Evolutionary conservation across 2,797 vertebrate genomes (phyloP).

Genomic region (Meda fulgida): DNA sequence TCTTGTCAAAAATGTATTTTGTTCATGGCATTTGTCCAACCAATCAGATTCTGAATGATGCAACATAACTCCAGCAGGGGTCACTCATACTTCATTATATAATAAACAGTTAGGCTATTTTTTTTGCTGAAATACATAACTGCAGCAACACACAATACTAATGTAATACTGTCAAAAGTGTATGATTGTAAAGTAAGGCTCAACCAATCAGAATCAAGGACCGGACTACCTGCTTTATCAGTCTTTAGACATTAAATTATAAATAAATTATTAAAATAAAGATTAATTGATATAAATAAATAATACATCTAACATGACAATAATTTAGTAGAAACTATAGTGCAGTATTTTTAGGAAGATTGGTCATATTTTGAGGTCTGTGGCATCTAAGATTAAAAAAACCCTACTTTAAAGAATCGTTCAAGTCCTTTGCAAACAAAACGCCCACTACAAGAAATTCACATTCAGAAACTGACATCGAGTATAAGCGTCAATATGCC

Average conservation of each 20-base stretch:
- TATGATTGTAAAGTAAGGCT: background rate
- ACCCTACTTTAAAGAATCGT: background rate
- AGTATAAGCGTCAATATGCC: background rate
- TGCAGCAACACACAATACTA: background rate
- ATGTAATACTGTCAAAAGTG: background rate
- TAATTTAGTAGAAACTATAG: background rate
- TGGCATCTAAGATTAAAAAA: background rate
- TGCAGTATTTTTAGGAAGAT: background rate
- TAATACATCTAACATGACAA: background rate
- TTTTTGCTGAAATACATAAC: background rate
- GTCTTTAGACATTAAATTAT: background rate
- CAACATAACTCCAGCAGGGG: background rate
- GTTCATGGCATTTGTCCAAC: background rate
- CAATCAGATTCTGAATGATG: background rate
- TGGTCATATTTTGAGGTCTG: background rate
- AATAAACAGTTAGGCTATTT: background rate
- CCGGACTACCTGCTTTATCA: background rate
- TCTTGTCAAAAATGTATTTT: background rate
- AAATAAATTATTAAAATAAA: background rate
- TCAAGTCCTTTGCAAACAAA: background rate
- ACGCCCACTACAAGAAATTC: background rate
- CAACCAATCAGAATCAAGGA: background rate
- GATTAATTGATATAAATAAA: background rate
- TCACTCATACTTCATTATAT: background rate
- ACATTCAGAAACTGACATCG: background rate